These are phyloP conservation scores for Hyalella azteca DNA, from an alignment of 2,888 invertebrate species.

Conservation along the genomic window DNA sequence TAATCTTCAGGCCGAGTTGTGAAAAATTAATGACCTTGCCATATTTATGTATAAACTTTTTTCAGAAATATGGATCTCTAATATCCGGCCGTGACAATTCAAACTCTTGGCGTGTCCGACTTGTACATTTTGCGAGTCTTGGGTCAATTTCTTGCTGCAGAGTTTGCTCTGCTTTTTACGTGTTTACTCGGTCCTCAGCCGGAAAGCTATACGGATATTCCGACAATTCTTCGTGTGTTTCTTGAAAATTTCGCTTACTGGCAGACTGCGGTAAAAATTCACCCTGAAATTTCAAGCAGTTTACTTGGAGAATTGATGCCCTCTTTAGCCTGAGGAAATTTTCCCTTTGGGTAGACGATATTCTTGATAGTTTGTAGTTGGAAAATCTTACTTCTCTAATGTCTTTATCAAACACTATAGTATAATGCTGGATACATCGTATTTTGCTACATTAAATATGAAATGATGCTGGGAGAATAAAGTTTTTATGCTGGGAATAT, in stretches of 20 bases:
- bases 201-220: conserved; percentile 37
- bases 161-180: conserved; percentile 31
- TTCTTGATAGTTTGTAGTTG: too few species aligned
- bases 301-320: conserved; percentile 17
- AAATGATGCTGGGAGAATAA: too few species aligned
- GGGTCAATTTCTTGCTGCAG: conserved; percentile 15
- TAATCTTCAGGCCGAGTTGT: neutral
- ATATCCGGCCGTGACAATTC: neutral
- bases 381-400: too few species aligned
- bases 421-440: too few species aligned
- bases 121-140: conserved; percentile 21
- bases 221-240: conserved; percentile 31
- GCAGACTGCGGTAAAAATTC: conserved; percentile 24
- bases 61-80: neutral
- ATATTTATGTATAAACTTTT: neutral
- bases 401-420: too few species aligned
- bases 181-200: conserved; percentile 18
- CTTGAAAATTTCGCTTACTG: neutral
- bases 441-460: too few species aligned
- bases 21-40: neutral
- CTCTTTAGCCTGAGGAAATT: neutral
- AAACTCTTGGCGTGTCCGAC: neutral
- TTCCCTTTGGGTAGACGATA: too few species aligned
- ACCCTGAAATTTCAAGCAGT: conserved; percentile 9
- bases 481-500: too few species aligned